Percentiles rank a stretch among this genome's conserved stretches.
These are phyloP conservation scores for Idaea straminata DNA, from an alignment of 2,888 invertebrate species.

Conservation along the genomic window DNA sequence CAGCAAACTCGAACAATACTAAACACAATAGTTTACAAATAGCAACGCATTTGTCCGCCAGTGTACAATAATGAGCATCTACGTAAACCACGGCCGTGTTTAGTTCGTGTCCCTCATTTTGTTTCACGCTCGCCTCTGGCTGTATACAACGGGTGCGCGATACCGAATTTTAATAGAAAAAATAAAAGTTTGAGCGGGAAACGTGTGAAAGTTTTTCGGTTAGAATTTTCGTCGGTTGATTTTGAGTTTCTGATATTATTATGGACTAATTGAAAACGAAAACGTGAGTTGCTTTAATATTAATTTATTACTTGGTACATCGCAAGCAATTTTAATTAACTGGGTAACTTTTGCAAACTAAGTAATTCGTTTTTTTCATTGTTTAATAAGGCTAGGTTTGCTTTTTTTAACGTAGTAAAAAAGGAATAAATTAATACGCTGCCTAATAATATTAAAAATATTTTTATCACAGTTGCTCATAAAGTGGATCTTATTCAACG, in stretches of 20 bases:
- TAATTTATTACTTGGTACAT: too few species aligned
- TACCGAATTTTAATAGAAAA: neutral
- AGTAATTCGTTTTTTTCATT: too few species aligned
- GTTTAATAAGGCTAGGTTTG: too few species aligned
- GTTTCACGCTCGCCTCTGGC: conserved; percentile 22
- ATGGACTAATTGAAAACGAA: neutral
- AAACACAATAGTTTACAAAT: conserved; percentile 1
- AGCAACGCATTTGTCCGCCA: conserved; percentile 13
- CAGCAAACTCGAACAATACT: neutral
- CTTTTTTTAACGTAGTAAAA: too few species aligned
- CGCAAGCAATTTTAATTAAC: too few species aligned
- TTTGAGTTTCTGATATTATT: neutral
- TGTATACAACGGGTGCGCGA: conserved; percentile 9
- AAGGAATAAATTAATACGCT: too few species aligned
- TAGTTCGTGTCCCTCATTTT: conserved; percentile 9
- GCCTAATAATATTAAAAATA: too few species aligned
- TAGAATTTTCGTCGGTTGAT: neutral
- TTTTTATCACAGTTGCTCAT: too few species aligned
- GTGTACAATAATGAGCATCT: conserved; percentile 24
- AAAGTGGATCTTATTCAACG: too few species aligned
- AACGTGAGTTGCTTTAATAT: neutral
- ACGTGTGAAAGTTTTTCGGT: neutral
- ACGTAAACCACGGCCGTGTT: conserved; percentile 18
- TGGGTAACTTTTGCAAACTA: too few species aligned
- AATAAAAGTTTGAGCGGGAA: neutral